phyloP scores from a whole-genome alignment of 2,113 vertebrate species.

The Paradoxurus hermaphroditus region DNA sequence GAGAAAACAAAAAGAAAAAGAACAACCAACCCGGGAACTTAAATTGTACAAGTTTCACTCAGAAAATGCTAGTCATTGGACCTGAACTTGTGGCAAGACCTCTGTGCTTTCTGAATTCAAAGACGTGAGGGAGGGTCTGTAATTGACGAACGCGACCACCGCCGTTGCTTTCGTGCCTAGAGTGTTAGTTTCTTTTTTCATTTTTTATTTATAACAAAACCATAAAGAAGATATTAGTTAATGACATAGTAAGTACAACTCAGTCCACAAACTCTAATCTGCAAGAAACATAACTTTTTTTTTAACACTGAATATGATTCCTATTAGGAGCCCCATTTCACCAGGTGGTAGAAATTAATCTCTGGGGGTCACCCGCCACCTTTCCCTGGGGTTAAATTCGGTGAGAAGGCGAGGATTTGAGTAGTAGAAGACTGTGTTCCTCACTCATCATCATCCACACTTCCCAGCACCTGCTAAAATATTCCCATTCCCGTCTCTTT shows the following conservation, averaged over 20 bases:
- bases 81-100: not conserved
- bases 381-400: not conserved
- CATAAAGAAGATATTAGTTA: slow-evolving; percentile 5
- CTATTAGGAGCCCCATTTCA: not conserved
- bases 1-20: not conserved
- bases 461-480: not conserved
- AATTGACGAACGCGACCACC: not conserved
- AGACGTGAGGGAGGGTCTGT: not conserved
- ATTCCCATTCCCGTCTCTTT: not conserved
- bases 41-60: not conserved
- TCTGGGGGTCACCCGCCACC: not conserved
- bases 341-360: slow-evolving; percentile 2
- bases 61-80: not conserved
- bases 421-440: not conserved
- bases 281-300: not conserved
- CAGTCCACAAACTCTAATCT: not conserved
- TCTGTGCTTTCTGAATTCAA: slow-evolving; percentile 2
- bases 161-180: not conserved
- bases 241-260: not conserved
- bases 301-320: not conserved
- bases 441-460: not conserved
- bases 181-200: not conserved
- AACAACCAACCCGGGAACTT: not conserved
- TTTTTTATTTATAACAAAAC: slow-evolving; percentile 36
- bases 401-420: not conserved